A percentile compares a stretch with the other conserved stretches of the same genome.
phyloP scores from a whole-genome alignment of 2,113 vertebrate species.

The Rhea americana region DNA sequence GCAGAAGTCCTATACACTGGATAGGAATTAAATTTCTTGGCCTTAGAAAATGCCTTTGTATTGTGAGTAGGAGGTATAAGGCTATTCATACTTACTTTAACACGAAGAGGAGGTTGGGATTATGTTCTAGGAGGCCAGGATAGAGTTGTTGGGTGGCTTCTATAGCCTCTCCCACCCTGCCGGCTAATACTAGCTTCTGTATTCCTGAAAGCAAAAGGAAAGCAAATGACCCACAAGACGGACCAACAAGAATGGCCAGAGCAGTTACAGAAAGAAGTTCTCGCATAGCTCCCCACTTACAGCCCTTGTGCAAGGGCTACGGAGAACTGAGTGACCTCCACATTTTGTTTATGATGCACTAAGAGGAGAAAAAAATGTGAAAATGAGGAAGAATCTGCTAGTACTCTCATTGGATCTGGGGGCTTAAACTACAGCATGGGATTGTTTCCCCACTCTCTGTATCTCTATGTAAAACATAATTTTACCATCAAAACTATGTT shows the following conservation, averaged over 20 bases:
- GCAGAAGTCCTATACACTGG: background rate
- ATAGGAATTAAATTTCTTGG: background rate
- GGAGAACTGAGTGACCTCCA: background rate
- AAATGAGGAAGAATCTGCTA: background rate
- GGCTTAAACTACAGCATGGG: background rate
- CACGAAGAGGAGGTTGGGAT: slow-evolving; percentile 98
- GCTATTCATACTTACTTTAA: slow-evolving; percentile 88
- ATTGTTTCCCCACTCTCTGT: background rate
- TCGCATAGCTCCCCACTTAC: background rate
- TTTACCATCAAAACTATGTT: background rate
- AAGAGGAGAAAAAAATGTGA: background rate
- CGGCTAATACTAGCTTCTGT: slow-evolving; percentile 97
- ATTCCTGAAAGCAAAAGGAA: slow-evolving; percentile 83
- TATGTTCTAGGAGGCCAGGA: slow-evolving; percentile 93
- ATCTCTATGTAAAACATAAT: background rate
- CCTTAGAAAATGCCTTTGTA: background rate
- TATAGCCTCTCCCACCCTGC: slow-evolving; percentile 95
- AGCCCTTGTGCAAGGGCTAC: background rate
- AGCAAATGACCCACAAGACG: background rate
- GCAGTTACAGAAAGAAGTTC: background rate
- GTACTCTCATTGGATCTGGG: background rate
- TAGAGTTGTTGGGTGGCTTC: slow-evolving; percentile 95
- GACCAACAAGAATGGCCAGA: background rate
- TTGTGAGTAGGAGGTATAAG: background rate
- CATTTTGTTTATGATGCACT: background rate